Percentiles rank a stretch among this genome's conserved stretches.
phyloP scores from a whole-genome alignment of 2,797 vertebrate species.

The Synaphobranchus kaupii region DNA sequence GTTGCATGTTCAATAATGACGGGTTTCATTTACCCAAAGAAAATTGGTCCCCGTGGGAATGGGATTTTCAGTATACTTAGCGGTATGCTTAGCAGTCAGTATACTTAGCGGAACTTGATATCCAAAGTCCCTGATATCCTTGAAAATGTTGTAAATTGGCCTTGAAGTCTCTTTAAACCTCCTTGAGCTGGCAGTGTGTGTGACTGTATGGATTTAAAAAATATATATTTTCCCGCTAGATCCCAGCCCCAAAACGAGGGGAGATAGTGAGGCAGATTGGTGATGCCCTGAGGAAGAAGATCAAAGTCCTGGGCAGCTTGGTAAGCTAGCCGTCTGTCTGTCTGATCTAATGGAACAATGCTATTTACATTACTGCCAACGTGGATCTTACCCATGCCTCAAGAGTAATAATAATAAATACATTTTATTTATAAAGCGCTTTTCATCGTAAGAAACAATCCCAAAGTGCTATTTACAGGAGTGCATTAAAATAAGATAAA shows the following conservation, averaged over 20 bases:
- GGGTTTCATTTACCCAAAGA: too few species aligned
- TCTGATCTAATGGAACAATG: background rate
- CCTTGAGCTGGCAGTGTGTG: background rate
- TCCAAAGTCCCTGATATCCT: background rate
- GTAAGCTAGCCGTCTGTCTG: conserved; percentile 60
- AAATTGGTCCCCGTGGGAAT: too few species aligned
- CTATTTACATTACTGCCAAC: background rate
- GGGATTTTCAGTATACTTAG: background rate
- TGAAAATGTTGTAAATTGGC: background rate
- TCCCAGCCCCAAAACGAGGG: conserved; percentile 95
- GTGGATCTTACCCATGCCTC: background rate
- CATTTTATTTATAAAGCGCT: too few species aligned
- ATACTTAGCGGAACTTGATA: background rate
- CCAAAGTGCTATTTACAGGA: too few species aligned
- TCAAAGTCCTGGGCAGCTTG: conserved; percentile 86
- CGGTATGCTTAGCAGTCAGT: too few species aligned
- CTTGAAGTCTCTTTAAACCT: background rate
- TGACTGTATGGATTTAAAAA: background rate
- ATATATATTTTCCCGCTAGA: conserved; percentile 57
- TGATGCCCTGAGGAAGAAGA: conserved; percentile 90
- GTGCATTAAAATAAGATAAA: too few species aligned
- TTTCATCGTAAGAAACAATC: too few species aligned
- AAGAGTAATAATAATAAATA: too few species aligned
- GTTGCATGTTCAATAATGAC: too few species aligned
- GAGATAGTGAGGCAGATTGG: conserved; percentile 97